Evolutionary conservation across 2,888 invertebrate species (phyloP), one percentile per base, ranked within the genome.

Genomic region (Andrena bucephala): DNA sequence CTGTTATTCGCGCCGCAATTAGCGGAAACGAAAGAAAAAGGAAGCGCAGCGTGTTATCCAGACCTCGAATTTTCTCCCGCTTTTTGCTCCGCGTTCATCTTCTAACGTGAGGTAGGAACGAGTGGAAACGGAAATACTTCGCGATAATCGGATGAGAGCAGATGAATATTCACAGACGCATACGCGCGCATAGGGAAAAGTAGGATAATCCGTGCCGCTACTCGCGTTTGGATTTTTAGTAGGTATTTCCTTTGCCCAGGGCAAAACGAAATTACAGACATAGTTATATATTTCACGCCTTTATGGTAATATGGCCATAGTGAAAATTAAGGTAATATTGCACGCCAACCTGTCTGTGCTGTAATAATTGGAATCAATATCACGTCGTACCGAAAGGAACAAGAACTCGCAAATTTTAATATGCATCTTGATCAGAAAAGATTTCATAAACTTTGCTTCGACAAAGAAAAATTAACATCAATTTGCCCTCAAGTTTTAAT

Each of bases 151-250:
- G 77, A 84, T 84, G 68, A 83, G 77, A 65, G 71, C 71, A 52
- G 71, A 84, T 84, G 83, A 84, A 83, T 84, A 84, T 83, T 84
- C 83, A 82, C 71, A 65, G 67, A 78, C 71, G 71, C 83, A 77
- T 84, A 83, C 63, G 75, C 42, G 78, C 68, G n/a, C 63, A 24
- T 54, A 59, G 63, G 63, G 63, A 42, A 68, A 75, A 68, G 67
- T 83, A 77, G 71, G 74, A 83, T 77, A 84, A 84, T 84, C 83
- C 74, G 63, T 68, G 27, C 63, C 48, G 27, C 54, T 68, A 71
- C 42, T 27, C 65, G 62, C 42, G 63, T 52, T 70, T 70, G 77
- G 67, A 81, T 83, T 83, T 83, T 83, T 74, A 72, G 27, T 16
- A 42, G 42, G 42, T 57, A 83, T 72, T 60, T 78, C 60, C 70